phyloP scores from a whole-genome alignment of 2,888 invertebrate species.

The Physocephala rufipes region DNA sequence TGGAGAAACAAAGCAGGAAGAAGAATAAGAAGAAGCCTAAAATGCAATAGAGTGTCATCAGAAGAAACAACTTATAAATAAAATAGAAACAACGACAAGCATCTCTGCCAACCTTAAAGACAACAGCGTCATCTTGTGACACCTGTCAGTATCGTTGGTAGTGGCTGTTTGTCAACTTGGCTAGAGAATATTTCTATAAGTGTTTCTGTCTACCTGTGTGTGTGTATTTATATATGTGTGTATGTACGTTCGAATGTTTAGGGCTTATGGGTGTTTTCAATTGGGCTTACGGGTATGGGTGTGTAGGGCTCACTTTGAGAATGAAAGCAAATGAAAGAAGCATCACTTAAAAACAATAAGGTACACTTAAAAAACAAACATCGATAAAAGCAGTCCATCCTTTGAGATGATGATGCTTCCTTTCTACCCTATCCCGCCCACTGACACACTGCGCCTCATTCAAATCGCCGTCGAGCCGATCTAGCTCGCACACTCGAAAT shows the following conservation, averaged over 20 bases:
- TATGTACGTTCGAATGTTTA: not conserved
- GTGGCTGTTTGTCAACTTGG: not conserved
- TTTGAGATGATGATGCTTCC: not conserved
- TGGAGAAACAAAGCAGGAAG: conserved; percentile 41
- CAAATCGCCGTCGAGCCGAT: conserved; percentile 3
- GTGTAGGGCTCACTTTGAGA: not conserved
- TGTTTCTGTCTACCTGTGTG: not conserved
- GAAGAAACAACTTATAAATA: conserved; percentile 12
- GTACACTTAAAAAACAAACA: conserved; percentile 9
- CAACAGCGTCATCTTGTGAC: conserved; percentile 51
- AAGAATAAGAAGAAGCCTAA: conserved; percentile 16
- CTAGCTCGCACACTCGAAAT: conserved; percentile 7
- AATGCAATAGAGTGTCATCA: conserved; percentile 9
- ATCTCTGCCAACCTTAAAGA: conserved; percentile 35
- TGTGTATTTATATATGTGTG: not conserved
- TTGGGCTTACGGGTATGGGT: not conserved
- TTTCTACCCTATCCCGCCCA: not conserved
- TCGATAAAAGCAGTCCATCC: conserved; percentile 20
- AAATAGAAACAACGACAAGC: conserved; percentile 41
- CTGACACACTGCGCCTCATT: not conserved
- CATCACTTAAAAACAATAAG: not conserved
- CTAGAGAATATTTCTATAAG: not conserved
- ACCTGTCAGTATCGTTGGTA: conserved; percentile 59
- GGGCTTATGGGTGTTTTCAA: not conserved
- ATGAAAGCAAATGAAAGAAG: conserved; percentile 8